phyloP scores from a whole-genome alignment of 1,140 invertebrate species.

The Caenorhabditis tropicalis region DNA sequence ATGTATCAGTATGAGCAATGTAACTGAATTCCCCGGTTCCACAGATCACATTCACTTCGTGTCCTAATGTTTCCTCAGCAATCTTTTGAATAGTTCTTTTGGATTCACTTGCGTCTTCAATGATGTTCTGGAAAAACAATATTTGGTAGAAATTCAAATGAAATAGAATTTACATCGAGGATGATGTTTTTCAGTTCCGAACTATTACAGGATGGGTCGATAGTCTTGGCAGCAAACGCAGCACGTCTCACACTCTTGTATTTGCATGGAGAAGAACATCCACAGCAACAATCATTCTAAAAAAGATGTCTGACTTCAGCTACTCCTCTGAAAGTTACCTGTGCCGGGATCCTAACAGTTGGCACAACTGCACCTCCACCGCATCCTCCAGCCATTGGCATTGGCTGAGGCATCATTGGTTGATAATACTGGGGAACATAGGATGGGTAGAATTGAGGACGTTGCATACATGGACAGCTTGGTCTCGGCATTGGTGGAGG shows the following conservation, averaged over 20 bases:
- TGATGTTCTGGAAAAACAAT: slow-evolving; percentile 32
- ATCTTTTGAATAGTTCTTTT: slow-evolving; percentile 52
- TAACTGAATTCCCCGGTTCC: slow-evolving; percentile 62
- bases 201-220: slow-evolving; percentile 54
- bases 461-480: slow-evolving; percentile 55
- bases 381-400: neutral
- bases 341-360: slow-evolving; percentile 30
- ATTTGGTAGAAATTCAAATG: neutral
- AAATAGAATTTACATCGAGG: slow-evolving; percentile 47
- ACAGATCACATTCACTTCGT: slow-evolving; percentile 60
- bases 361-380: neutral
- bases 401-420: slow-evolving; percentile 27
- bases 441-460: slow-evolving; percentile 35
- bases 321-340: neutral
- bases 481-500: slow-evolving; percentile 53
- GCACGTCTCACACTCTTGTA: slow-evolving; percentile 46
- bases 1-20: slow-evolving; percentile 59
- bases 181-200: slow-evolving; percentile 55
- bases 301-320: neutral
- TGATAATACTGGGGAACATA: slow-evolving; percentile 33
- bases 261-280: slow-evolving; percentile 56
- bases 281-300: slow-evolving; percentile 63
- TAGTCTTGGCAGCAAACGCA: slow-evolving; percentile 33
- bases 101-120: slow-evolving; percentile 48
- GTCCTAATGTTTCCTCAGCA: slow-evolving; percentile 48